phyloP scores from a whole-genome alignment of 2,797 vertebrate genomes.

The Sebastolobus alascanus region DNA sequence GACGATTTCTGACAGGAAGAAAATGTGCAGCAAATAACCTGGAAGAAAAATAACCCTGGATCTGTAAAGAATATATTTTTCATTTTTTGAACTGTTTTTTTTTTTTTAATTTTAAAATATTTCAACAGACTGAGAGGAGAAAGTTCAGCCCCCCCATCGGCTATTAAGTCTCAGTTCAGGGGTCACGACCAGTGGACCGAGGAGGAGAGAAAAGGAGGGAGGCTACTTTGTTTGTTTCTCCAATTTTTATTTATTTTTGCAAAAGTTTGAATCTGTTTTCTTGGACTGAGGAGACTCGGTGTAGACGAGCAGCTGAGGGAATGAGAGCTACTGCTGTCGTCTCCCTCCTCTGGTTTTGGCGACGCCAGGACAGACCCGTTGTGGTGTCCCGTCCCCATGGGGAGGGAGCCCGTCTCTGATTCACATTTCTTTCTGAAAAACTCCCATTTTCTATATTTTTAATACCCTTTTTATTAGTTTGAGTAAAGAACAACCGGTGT shows the following conservation, averaged over 20 bases:
- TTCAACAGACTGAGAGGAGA: conserved; percentile 54
- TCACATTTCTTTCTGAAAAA: conserved; percentile 30
- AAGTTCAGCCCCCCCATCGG: conserved; percentile 48
- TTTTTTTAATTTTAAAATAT: conserved; percentile 8
- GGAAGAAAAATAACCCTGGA: conserved; percentile 60
- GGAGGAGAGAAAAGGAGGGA: conserved; percentile 50
- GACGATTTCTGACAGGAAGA: conserved; percentile 43
- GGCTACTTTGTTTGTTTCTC: conserved; percentile 24
- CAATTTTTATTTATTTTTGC: neutral
- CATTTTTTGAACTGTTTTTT: conserved; percentile 7
- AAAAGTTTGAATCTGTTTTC: conserved; percentile 30
- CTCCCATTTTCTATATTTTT: conserved; percentile 12
- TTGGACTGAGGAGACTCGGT: conserved; percentile 47
- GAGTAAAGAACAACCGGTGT: neutral
- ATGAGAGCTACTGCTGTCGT: conserved; percentile 55
- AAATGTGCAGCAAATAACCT: conserved; percentile 40
- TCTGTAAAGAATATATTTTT: conserved; percentile 57
- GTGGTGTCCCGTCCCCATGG: conserved; percentile 64
- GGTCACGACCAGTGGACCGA: conserved; percentile 77
- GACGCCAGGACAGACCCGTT: conserved; percentile 57
- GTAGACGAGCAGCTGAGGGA: conserved; percentile 50
- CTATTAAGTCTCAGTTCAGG: conserved; percentile 71
- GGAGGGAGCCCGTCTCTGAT: conserved; percentile 60
- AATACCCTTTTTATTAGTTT: neutral
- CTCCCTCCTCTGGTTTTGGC: conserved; percentile 69